Conservation (phyloP, 2,113 vertebrate species). For the Notothenia rossii region DNA sequence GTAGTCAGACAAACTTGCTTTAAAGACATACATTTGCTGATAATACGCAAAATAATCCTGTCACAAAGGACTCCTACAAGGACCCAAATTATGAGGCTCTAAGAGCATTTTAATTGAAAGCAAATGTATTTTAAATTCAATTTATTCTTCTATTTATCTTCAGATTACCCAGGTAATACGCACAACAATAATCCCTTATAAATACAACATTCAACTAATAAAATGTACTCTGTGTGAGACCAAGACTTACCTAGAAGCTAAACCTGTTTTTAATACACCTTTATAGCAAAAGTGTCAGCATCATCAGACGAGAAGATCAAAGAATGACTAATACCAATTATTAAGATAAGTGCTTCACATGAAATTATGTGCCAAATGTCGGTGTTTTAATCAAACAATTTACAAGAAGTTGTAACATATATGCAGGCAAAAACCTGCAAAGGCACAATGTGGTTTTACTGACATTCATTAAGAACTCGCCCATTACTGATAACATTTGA, state of each 20-base stretch:
- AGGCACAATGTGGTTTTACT: background rate
- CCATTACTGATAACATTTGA: background rate
- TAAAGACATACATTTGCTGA: background rate
- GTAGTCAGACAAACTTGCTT: conserved; percentile 16
- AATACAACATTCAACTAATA: background rate
- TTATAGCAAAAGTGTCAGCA: background rate
- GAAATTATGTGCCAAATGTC: background rate
- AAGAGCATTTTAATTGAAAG: background rate
- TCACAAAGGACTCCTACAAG: background rate
- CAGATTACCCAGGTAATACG: background rate
- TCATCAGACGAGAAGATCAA: background rate
- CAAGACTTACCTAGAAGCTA: background rate
- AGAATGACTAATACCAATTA: background rate
- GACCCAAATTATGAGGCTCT: background rate
- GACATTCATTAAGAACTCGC: background rate
- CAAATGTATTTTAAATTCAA: no score
- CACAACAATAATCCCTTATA: background rate
- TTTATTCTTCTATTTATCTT: background rate
- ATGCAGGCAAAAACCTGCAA: background rate
- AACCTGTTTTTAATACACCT: background rate
- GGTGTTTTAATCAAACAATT: background rate
- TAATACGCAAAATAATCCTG: background rate
- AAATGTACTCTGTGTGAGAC: background rate
- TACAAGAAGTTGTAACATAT: background rate
- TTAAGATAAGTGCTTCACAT: background rate